Conservation (phyloP, 2,888 invertebrate genomes). For the Limnephilus marmoratus region DNA sequence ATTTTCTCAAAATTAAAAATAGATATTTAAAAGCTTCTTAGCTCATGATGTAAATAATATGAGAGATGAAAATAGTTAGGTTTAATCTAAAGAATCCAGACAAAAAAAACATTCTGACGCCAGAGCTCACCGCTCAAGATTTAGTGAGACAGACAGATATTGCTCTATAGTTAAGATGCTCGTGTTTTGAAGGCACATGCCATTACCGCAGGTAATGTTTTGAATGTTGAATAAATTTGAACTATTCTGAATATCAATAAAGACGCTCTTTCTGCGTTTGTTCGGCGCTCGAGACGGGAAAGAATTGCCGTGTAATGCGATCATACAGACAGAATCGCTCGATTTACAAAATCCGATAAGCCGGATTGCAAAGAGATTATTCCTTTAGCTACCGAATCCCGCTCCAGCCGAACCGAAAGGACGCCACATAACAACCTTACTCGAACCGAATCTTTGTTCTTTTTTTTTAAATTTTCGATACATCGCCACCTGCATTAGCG, state of each 20-base stretch:
- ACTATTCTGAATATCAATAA: neutral
- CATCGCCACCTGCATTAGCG: neutral
- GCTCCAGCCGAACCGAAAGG: neutral
- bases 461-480: constrained; percentile 18
- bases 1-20: too few relatives aligned
- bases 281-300: neutral
- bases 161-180: neutral
- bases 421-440: neutral
- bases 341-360: constrained; percentile 46
- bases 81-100: neutral
- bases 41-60: neutral
- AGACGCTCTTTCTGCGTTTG: too few relatives aligned
- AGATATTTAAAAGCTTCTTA: neutral
- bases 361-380: constrained; percentile 19
- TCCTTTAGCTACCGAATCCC: neutral
- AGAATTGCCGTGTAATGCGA: constrained; percentile 17
- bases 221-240: too few relatives aligned
- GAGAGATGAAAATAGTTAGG: neutral
- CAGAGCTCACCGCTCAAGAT: too few relatives aligned
- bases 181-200: neutral
- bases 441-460: neutral
- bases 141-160: neutral
- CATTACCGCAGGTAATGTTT: neutral
- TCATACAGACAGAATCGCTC: constrained; percentile 26
- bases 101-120: neutral